These are phyloP conservation scores for Chlamydotis undulata DNA, from an alignment of 2,113 vertebrate species.

Conservation along the genomic window DNA sequence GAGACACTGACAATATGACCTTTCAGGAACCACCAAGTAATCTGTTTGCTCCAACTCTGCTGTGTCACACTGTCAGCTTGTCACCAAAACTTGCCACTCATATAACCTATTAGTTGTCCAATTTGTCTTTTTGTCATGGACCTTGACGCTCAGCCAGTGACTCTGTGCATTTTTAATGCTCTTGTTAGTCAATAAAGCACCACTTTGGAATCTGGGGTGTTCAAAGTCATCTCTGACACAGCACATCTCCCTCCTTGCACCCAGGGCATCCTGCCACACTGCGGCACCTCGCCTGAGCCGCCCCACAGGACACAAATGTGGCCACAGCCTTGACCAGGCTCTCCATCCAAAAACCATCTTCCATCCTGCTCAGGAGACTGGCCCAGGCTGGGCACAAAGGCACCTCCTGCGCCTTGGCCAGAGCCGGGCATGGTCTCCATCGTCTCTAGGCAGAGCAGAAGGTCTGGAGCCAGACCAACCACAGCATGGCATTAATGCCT, in stretches of 20 bases:
- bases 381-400: not conserved
- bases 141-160: not conserved
- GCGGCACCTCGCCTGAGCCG: not conserved
- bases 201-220: not conserved
- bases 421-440: not conserved
- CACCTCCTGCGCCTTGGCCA: not conserved
- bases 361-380: not conserved
- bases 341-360: too few relatives aligned
- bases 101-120: slow-evolving; percentile 24
- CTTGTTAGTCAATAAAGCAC: slow-evolving; percentile 2
- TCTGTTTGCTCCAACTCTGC: not conserved
- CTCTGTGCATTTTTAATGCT: slow-evolving; percentile 22
- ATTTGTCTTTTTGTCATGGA: slow-evolving; percentile 45
- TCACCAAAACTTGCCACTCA: slow-evolving; percentile 42
- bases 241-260: not conserved
- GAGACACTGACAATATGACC: not conserved
- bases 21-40: not conserved
- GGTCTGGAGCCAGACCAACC: not conserved
- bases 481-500: not conserved
- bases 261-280: not conserved
- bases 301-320: fast-evolving
- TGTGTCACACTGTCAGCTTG: slow-evolving; percentile 5
- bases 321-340: not conserved
- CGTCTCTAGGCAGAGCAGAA: not conserved
- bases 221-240: not conserved